Percentiles rank a stretch among this genome's conserved stretches.
phyloP scores from a whole-genome alignment of 1,140 invertebrate genomes.

The Tetraneura akinire region DNA sequence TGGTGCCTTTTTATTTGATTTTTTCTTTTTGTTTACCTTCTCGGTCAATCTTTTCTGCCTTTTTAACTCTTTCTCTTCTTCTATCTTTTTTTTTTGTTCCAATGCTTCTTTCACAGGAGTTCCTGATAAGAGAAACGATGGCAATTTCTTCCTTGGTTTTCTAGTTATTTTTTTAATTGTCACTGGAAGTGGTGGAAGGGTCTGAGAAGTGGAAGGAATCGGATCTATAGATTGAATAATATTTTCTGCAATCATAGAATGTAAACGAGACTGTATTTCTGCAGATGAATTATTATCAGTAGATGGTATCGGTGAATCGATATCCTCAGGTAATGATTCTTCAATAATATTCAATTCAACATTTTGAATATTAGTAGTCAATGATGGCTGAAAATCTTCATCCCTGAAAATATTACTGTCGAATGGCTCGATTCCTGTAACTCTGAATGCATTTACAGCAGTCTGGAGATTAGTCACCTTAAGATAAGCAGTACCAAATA shows the following conservation, averaged over 20 bases:
- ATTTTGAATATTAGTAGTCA: too few species aligned
- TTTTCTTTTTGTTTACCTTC: too few species aligned
- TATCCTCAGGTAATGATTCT: neutral
- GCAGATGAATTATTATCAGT: neutral
- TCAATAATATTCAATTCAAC: too few species aligned
- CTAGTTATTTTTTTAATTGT: too few species aligned
- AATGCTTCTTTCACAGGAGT: too few species aligned
- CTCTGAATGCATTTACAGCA: slow-evolving; percentile 56
- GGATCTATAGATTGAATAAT: neutral
- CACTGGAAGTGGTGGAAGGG: too few species aligned
- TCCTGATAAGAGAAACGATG: too few species aligned
- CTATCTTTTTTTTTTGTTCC: too few species aligned
- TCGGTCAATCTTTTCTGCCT: too few species aligned
- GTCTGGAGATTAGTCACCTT: neutral
- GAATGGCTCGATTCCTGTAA: slow-evolving; percentile 57
- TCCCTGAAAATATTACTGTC: slow-evolving; percentile 56
- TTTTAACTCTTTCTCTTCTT: too few species aligned
- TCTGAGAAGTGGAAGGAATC: neutral
- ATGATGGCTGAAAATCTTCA: slow-evolving; percentile 52
- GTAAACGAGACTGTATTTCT: neutral
- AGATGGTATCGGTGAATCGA: neutral
- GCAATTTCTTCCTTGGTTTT: too few species aligned
- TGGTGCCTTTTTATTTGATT: neutral
- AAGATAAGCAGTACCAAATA: neutral
- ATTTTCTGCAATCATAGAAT: neutral